phyloP scores from a whole-genome alignment of 2,797 vertebrate species.

The Muscicapa comitata region DNA sequence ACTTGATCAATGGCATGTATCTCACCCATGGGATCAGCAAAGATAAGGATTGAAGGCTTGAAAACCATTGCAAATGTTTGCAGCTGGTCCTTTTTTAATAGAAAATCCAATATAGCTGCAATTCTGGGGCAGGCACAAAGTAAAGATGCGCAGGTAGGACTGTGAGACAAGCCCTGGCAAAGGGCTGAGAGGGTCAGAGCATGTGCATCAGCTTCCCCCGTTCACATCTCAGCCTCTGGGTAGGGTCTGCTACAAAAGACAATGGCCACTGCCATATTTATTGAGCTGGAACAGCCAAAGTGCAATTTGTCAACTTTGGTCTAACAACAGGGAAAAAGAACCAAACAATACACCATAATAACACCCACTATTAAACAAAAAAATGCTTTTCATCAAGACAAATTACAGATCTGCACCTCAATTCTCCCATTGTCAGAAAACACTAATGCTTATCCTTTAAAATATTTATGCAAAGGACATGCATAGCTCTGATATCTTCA shows the following conservation, averaged over 20 bases:
- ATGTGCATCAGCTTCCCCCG: rapidly evolving
- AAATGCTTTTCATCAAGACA: background rate
- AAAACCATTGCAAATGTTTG: background rate
- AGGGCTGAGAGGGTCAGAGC: background rate
- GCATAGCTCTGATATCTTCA: background rate
- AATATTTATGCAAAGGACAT: background rate
- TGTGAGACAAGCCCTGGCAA: background rate
- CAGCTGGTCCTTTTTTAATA: background rate
- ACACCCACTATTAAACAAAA: background rate
- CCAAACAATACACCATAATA: rapidly evolving
- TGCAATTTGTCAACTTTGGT: background rate
- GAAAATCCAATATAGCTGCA: background rate
- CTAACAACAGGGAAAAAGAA: background rate
- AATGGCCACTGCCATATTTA: background rate
- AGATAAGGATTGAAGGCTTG: background rate
- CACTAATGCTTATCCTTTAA: background rate
- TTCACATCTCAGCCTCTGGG: background rate
- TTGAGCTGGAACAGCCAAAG: background rate
- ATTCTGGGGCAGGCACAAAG: background rate
- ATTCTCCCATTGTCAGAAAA: background rate
- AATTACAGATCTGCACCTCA: background rate
- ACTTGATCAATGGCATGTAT: background rate
- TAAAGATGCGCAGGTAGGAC: background rate
- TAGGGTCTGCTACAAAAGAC: background rate
- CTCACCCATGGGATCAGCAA: background rate